Evolutionary conservation across 2,797 vertebrate genomes (phyloP).

Genomic region (Perodicticus potto): DNA sequence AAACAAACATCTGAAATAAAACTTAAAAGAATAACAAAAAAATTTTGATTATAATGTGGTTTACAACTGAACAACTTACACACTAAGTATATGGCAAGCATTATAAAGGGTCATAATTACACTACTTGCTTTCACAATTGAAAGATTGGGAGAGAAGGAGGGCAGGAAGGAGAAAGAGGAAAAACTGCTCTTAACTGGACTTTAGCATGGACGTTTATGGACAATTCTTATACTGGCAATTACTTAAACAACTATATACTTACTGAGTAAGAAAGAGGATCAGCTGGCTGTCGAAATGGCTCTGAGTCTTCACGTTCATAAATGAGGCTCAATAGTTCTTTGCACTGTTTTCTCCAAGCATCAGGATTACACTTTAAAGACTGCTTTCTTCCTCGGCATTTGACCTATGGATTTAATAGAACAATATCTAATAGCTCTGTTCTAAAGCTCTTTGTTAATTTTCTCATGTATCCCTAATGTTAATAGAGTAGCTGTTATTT

Average conservation of each 20-base stretch:
- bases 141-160: background rate
- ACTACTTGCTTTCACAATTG: slow-evolving; percentile 40
- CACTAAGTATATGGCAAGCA: background rate
- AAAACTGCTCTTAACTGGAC: slow-evolving; percentile 15
- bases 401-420: slow-evolving; percentile 84
- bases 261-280: slow-evolving; percentile 95
- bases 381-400: slow-evolving; percentile 89
- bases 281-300: slow-evolving; percentile 95
- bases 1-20: slow-evolving; percentile 58
- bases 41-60: slow-evolving; percentile 42
- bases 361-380: slow-evolving; percentile 90
- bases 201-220: slow-evolving; percentile 26
- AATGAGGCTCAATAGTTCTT: slow-evolving; percentile 94
- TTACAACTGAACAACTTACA: slow-evolving; percentile 3
- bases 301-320: slow-evolving; percentile 94
- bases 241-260: slow-evolving; percentile 73
- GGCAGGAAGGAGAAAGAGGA: background rate
- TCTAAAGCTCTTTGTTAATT: slow-evolving; percentile 47
- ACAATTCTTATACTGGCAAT: slow-evolving; percentile 31
- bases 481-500: background rate
- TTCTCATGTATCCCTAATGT: background rate
- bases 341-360: slow-evolving; percentile 93
- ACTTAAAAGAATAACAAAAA: slow-evolving; percentile 21
- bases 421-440: slow-evolving; percentile 45
- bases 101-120: slow-evolving; percentile 26